phyloP scores from a whole-genome alignment of 1,140 invertebrate species.

The Ylistrum balloti region DNA sequence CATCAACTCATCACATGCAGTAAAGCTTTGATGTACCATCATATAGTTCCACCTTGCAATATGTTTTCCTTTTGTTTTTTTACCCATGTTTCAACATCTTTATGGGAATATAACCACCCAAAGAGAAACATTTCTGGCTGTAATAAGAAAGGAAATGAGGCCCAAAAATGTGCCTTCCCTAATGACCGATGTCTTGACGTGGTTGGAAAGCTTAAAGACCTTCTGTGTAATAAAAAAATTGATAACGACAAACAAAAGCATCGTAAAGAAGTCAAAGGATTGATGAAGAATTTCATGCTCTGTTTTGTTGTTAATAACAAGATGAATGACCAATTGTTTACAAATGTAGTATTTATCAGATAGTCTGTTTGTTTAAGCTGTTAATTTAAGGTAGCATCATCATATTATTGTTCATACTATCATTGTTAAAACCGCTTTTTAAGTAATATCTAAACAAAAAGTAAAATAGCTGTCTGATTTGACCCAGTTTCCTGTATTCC shows the following conservation, averaged over 20 bases:
- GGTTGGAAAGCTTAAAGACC: neutral
- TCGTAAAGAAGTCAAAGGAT: too few relatives aligned
- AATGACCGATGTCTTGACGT: neutral
- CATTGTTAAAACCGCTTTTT: too few relatives aligned
- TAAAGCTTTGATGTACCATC: neutral
- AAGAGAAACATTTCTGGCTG: neutral
- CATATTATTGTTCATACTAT: too few relatives aligned
- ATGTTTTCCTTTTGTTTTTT: neutral
- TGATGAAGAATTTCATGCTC: too few relatives aligned
- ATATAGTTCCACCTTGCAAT: neutral
- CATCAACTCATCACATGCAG: neutral
- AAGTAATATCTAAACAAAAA: too few relatives aligned
- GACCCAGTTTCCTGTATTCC: too few relatives aligned
- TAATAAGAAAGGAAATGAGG: neutral
- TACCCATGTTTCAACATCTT: neutral
- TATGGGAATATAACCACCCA: neutral
- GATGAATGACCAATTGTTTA: too few relatives aligned
- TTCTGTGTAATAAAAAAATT: neutral
- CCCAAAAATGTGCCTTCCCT: neutral
- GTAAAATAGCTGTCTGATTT: too few relatives aligned
- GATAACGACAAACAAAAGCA: neutral
- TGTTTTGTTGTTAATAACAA: too few relatives aligned
- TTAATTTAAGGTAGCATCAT: too few relatives aligned
- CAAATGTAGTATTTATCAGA: too few relatives aligned
- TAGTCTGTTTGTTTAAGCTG: too few relatives aligned